Evolutionary conservation across 1,140 invertebrate genomes (phyloP), one percentile per base, ranked within the genome.

Genomic region (Metopolophium dirhodum): DNA sequence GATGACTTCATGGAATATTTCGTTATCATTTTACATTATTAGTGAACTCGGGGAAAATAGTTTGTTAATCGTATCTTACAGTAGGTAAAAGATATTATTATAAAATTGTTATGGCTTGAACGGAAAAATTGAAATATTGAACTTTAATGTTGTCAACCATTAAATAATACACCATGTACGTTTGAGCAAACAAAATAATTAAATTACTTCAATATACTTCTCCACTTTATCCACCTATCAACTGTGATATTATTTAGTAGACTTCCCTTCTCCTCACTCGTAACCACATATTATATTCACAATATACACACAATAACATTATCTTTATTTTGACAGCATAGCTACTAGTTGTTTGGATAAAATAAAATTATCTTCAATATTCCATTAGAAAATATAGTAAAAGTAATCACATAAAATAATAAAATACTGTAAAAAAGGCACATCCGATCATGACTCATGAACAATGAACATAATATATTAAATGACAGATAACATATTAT

Each of bases 131-230:
- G n/a, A 35, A 88, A 87, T 77, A 49, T 88, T 7, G 14, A 88
- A 49, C 47, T 26, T 87, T 7, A 14, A 49, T 22, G 6, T 35
- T 88, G 20, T 88, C 86, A 35, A 88, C 18, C 30, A 88, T 30
- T 88, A 87, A 30, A 30, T 87, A n/a, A 77, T 77, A n/a, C 18
- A 35, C 85, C 6, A 11, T 20, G 30, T 49, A 47, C 23, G 49
- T 49, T 88, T 47, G n/a, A 88, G 47, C 11, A 49, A 51, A 88
- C 86, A 88, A 88, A 88, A n/a, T 51, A n/a, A 88, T 51, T 51
- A 47, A 35, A 51, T n/a, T 51, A 7, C 18, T 49, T 47, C 26
- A 86, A 86, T 47, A 18, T 4, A 86, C 1, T 86, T n/a, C 47
- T 86, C 85, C 41, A 30, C 11, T 0, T 86, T n/a, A 86, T 86